Base-by-base conservation (phyloP, 2,888 invertebrate species). In the Iphiclides podalirius region DNA sequence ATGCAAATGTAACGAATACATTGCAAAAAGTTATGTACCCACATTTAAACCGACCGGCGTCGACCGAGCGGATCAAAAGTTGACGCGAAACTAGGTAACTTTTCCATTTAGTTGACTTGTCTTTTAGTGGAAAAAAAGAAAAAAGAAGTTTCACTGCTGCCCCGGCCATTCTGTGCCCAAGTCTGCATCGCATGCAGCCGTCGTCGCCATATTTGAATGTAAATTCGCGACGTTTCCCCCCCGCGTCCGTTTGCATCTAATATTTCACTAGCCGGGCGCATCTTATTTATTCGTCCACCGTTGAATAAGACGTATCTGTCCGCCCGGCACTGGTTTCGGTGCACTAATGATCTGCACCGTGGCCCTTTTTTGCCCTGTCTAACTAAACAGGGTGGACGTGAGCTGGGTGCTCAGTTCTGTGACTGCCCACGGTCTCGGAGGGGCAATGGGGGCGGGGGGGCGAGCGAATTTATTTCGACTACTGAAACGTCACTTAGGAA, bases 261-360 rank as follows among this genome's bases (percentile, higher is more conserved):
- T 83, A 80, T 81, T 81, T 83, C 74, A 77, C 73, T 70, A n/a
- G n/a, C 69, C 60, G 55, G 59, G 67, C 63, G 70, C 76, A 74
- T 83, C 82, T 81, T 81, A 74, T 84, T 83, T 80, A 81, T 85
- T 64, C 70, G 60, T 61, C 53, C 56, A 53, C 61, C 55, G 66
- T 64, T 75, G 86, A 88, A 75, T 83, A 78, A 88, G 77, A 75
- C 69, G 75, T 85, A 76, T 72, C 79, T 77, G 79, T 83, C 80
- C 64, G 60, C 62, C 61, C 53, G 56, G 55, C 66, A 64, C 67
- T 58, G 72, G 75, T 72, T 76, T 75, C 59, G 75, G 72, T 68
- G 8, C 79, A 60, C 83, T 87, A 86, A 86, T 86, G 86, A 86
- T 78, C 74, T 73, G 70, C 58, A 59, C 57, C 53, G 62, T 34